A percentile compares a stretch with the other conserved stretches of the same genome.
Evolutionary conservation across 2,113 vertebrate genomes (phyloP).

Genomic region (Rostratula benghalensis): DNA sequence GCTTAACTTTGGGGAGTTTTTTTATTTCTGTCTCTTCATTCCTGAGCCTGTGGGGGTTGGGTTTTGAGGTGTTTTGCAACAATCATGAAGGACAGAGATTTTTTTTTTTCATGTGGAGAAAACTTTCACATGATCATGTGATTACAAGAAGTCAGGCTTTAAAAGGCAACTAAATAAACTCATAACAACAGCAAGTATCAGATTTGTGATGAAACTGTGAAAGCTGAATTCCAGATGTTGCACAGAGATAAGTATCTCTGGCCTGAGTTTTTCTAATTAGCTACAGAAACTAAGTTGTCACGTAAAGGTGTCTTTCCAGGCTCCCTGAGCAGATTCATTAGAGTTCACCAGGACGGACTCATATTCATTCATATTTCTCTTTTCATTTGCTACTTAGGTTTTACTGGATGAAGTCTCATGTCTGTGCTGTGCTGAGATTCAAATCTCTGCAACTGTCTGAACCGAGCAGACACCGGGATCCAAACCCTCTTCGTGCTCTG

Average conservation of each 20-base stretch:
- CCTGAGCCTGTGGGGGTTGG: background rate
- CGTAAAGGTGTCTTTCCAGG: background rate
- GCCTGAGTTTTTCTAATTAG: conserved; percentile 38
- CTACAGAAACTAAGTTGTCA: conserved; percentile 6
- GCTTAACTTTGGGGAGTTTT: background rate
- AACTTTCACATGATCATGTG: background rate
- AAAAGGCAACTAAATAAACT: conserved; percentile 16
- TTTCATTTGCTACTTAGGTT: background rate
- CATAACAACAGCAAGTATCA: conserved; percentile 7
- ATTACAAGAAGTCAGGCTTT: background rate
- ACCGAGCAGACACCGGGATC: background rate
- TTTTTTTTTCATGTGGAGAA: background rate
- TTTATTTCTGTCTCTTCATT: background rate
- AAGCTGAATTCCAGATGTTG: conserved; percentile 40
- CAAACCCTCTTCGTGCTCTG: background rate
- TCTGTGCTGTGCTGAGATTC: background rate
- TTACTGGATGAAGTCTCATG: background rate
- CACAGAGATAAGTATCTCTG: conserved; percentile 6
- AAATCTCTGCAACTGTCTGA: background rate
- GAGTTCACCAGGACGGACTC: background rate
- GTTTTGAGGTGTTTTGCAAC: background rate
- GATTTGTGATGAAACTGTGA: conserved; percentile 23
- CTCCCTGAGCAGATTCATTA: background rate
- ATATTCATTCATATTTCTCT: background rate
- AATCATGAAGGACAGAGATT: background rate